Evolutionary conservation across 2,888 invertebrate genomes (phyloP).

Genomic region (Ferdinandea cuprea): DNA sequence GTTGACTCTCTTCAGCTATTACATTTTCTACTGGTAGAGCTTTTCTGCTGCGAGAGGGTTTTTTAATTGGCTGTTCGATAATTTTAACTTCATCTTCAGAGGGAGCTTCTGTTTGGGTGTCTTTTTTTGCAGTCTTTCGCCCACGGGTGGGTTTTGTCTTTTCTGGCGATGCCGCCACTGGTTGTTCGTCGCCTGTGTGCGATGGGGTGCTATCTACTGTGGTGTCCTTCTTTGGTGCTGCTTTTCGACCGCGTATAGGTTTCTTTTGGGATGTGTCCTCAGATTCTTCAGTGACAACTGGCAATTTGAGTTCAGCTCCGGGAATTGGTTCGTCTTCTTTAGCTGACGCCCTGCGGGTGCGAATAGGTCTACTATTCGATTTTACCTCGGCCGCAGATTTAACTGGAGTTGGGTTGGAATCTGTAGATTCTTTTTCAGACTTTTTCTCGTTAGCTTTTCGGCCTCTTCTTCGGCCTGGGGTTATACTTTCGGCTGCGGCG

Average conservation of each 20-base stretch:
- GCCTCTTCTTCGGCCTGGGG: neutral
- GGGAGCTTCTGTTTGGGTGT: neutral
- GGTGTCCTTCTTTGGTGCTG: conserved; percentile 8
- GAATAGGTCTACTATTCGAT: neutral
- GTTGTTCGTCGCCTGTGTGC: conserved; percentile 20
- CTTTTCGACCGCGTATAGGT: conserved; percentile 19
- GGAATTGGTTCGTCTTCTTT: neutral
- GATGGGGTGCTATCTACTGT: conserved; percentile 4
- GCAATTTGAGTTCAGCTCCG: neutral
- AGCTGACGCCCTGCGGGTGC: neutral
- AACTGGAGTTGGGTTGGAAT: neutral
- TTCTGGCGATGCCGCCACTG: neutral
- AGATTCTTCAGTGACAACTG: neutral
- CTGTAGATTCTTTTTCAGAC: conserved; percentile 15
- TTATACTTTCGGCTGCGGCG: neutral
- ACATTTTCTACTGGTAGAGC: neutral
- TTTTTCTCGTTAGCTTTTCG: neutral
- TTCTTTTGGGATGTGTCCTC: conserved; percentile 4
- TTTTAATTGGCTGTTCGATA: neutral
- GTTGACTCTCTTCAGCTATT: neutral
- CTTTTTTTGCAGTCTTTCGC: conserved; percentile 6
- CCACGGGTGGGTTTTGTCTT: conserved; percentile 14
- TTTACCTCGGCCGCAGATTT: neutral
- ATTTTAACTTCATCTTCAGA: conserved; percentile 13
- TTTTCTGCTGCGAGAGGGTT: conserved; percentile 11